Base-by-base conservation (phyloP, 1,140 invertebrate genomes). In the Brachionus rotundiformis region DNA sequence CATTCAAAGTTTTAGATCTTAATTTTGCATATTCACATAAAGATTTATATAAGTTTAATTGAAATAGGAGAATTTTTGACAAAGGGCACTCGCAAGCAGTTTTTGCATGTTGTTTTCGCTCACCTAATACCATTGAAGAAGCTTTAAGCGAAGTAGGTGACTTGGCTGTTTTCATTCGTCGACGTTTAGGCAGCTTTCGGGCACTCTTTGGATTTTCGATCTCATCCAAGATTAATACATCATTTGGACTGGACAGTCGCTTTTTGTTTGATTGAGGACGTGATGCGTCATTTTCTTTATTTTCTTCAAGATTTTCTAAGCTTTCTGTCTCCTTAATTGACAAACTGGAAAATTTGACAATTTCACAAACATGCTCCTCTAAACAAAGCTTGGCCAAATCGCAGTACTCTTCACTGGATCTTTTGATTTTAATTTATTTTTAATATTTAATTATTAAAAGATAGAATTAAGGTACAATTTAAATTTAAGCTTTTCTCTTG, bases 1-100 rank as follows among this genome's bases (percentile, higher is more conserved):
- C 39, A 23, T 16, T 1, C 6, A 73, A 44, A 23, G 41, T 44
- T 73, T 73, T 44, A 7, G 68, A 25, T 73, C 68, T 73, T 44
- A 73, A 73, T 44, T 44, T 73, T 6, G 36, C 2, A 47, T 73
- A 73, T 44, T 73, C 19, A 44, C 68, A 73, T 3, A 73, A n/a
- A 29, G 36, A 73, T 13, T 23, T 73, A 8, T 47, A 73, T 25
- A 73, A 44, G 44, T 44, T 73, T 11, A 73, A 5, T 25, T 73
- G 68, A 73, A 73, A 73, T 44, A 25, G 68, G 19, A 73, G 13
- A 44, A 73, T 73, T 73, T 44, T 73, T 44, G 68, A 41, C 13
- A 44, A 25, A 25, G 39, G 13, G 27, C 68, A 73, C 7, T 44
- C 68, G 25, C 68, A 73, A 13, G 8, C 16, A 19, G 31, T n/a